Evolutionary conservation across 2,888 invertebrate species (phyloP).

Genomic region (Drosophila putrida): DNA sequence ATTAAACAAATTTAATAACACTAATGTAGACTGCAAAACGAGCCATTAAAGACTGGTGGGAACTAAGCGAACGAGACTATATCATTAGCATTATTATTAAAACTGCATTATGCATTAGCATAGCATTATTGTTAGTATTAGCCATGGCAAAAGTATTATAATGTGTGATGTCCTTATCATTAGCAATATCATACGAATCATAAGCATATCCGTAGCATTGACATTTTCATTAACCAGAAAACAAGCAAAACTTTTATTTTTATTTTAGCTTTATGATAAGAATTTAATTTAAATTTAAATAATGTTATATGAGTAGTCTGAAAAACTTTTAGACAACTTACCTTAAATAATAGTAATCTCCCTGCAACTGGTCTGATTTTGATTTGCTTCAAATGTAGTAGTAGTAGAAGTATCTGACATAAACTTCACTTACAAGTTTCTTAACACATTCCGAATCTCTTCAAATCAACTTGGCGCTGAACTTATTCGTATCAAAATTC

Average conservation of each 20-base stretch:
- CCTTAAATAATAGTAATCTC: too few species aligned
- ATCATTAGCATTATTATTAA: not conserved
- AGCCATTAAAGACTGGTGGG: not conserved
- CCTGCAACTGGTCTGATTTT: too few species aligned
- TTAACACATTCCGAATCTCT: not conserved
- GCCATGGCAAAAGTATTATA: not conserved
- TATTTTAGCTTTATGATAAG: not conserved
- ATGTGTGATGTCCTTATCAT: not conserved
- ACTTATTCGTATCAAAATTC: slow-evolving; percentile 7
- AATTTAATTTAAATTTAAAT: too few species aligned
- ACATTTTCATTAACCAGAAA: not conserved
- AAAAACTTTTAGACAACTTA: too few species aligned
- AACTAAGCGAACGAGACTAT: not conserved
- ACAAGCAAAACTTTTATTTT: not conserved
- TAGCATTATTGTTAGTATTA: not conserved
- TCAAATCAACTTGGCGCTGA: slow-evolving; percentile 37
- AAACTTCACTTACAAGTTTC: not conserved
- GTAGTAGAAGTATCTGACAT: too few species aligned
- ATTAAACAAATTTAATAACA: slow-evolving; percentile 35
- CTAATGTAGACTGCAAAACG: not conserved
- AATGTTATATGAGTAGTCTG: too few species aligned
- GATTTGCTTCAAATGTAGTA: too few species aligned
- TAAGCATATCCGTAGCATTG: not conserved
- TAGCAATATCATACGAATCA: not conserved
- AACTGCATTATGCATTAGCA: not conserved